Conservation (phyloP, 2,888 invertebrate genomes). For the Parnassius mnemosyne region DNA sequence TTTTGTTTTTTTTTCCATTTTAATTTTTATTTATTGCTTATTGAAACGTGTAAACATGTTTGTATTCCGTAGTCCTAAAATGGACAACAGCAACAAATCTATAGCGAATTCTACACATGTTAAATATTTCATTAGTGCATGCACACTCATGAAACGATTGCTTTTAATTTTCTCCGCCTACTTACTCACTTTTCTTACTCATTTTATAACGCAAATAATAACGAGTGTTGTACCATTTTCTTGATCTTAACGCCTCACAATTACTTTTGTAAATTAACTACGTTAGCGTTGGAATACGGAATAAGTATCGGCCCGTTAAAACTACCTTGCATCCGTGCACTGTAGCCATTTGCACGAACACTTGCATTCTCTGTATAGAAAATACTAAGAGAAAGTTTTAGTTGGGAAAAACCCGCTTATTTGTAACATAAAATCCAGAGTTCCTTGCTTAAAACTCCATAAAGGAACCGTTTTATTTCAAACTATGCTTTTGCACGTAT, state of each 20-base stretch:
- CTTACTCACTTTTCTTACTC: too few species aligned
- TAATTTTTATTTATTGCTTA: too few species aligned
- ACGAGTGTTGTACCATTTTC: not conserved
- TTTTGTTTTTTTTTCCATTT: too few species aligned
- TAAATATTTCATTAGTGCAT: too few species aligned
- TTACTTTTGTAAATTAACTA: conserved; percentile 9
- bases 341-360: conserved; percentile 8
- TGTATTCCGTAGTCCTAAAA: too few species aligned
- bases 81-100: too few species aligned
- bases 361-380: not conserved
- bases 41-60: too few species aligned
- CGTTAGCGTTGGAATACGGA: not conserved
- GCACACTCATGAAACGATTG: too few species aligned
- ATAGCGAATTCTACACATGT: too few species aligned
- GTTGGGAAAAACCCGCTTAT: conserved; percentile 2
- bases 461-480: conserved; percentile 14
- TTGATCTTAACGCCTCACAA: not conserved
- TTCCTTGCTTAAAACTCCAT: conserved; percentile 9
- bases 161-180: too few species aligned
- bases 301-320: conserved; percentile 9
- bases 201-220: too few species aligned
- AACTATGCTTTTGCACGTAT: not conserved
- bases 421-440: not conserved
- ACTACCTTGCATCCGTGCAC: conserved; percentile 6
- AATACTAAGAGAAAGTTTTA: conserved; percentile 9